These are phyloP conservation scores for Galleria mellonella DNA, from an alignment of 1,140 invertebrate species.

Conservation along the genomic window DNA sequence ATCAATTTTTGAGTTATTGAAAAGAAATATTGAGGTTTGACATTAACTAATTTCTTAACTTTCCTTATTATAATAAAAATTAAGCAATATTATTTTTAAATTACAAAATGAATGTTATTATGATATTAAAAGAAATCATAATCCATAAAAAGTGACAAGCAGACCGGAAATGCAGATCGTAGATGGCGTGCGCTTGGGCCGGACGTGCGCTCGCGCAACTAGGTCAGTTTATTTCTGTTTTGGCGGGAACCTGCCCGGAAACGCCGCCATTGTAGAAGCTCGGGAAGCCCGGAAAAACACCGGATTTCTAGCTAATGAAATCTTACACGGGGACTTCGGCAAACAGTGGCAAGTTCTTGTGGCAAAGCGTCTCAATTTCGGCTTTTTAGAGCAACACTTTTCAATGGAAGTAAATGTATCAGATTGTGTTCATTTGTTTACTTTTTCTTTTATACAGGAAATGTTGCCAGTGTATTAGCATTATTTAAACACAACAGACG, in stretches of 20 bases:
- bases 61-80: no score
- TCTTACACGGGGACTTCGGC: constrained; percentile 36
- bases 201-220: constrained; percentile 64
- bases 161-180: constrained; percentile 62
- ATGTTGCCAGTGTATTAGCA: constrained; percentile 9
- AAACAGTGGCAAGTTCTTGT: constrained; percentile 28
- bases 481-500: no score
- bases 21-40: no score
- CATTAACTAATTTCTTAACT: no score
- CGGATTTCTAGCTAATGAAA: constrained; percentile 69
- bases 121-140: constrained; percentile 42
- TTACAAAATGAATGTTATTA: constrained; percentile 1
- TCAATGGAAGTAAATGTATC: constrained; percentile 43
- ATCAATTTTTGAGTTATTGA: no score
- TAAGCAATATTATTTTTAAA: no score
- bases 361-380: constrained; percentile 2
- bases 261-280: constrained; percentile 66
- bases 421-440: constrained; percentile 4
- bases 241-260: constrained; percentile 70
- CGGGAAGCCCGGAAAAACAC: constrained; percentile 62
- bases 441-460: constrained; percentile 1
- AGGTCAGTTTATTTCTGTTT: constrained; percentile 72
- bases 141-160: constrained; percentile 63
- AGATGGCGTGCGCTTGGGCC: constrained; percentile 34
- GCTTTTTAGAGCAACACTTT: constrained; percentile 16